Percentiles rank a stretch among this genome's conserved stretches.
phyloP scores from a whole-genome alignment of 30 jellyfish, hydroid and myxozoan species.

The Aurelia coerulea region DNA sequence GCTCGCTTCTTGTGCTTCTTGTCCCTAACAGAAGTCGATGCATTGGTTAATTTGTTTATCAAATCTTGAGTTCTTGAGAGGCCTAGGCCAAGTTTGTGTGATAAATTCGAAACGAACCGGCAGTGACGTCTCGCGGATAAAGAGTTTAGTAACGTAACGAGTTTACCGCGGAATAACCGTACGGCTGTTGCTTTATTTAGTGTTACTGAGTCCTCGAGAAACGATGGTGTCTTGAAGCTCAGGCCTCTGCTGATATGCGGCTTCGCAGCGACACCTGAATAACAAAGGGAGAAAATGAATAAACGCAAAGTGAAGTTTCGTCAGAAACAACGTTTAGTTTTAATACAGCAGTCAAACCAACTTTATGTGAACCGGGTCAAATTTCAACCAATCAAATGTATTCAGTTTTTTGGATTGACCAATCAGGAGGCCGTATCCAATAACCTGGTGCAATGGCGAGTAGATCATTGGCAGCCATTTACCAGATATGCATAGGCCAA shows the following conservation, averaged over 20 bases:
- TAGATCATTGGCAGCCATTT: no score
- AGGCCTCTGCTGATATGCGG: not conserved
- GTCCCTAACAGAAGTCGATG: not conserved
- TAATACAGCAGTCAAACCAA: no score
- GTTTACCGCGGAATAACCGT: constrained; percentile 24
- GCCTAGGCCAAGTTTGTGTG: constrained; percentile 27
- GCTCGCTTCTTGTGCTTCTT: constrained; percentile 11
- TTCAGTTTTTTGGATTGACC: no score
- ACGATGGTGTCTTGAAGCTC: constrained; percentile 47
- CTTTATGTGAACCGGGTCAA: no score
- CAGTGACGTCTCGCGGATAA: constrained; percentile 49
- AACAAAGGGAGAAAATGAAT: no score
- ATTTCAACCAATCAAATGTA: no score
- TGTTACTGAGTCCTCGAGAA: constrained; percentile 45
- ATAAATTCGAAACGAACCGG: constrained; percentile 40
- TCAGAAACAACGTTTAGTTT: no score
- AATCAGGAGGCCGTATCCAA: no score
- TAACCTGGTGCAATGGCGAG: no score
- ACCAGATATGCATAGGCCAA: no score
- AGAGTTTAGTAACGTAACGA: constrained; percentile 27
- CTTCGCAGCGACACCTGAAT: no score
- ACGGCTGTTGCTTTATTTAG: constrained; percentile 41
- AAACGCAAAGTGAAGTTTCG: no score
- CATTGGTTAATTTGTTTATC: constrained; percentile 13
- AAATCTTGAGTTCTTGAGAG: constrained; percentile 46